phyloP scores from a whole-genome alignment of 2,888 invertebrate genomes.

The Cryptocephalus moraei region DNA sequence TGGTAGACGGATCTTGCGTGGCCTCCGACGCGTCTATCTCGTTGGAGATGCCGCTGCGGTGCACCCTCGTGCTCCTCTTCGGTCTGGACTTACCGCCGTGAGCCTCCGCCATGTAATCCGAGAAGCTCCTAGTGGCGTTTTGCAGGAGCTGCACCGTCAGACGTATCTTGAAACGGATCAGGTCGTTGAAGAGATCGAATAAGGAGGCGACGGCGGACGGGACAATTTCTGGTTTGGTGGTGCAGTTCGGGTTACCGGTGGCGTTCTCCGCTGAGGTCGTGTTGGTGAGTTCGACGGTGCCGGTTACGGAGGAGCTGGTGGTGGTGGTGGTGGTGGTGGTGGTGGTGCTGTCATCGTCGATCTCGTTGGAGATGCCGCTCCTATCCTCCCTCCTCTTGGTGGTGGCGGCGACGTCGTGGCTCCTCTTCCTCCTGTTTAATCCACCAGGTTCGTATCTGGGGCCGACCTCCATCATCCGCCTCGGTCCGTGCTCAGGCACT shows the following conservation, averaged over 20 bases:
- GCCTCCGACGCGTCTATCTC: too few species aligned
- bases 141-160: conserved; percentile 58
- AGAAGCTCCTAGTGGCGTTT: conserved; percentile 56
- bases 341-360: conserved; percentile 2
- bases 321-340: neutral
- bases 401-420: neutral
- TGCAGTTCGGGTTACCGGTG: neutral
- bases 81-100: conserved; percentile 40
- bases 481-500: conserved; percentile 57
- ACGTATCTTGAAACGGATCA: conserved; percentile 58
- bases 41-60: neutral
- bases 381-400: neutral
- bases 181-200: conserved; percentile 49
- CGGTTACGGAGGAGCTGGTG: neutral
- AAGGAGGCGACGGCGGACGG: conserved; percentile 35
- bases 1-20: too few species aligned
- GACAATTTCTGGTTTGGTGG: conserved; percentile 9
- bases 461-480: conserved; percentile 27
- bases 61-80: conserved; percentile 34
- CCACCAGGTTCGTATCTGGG: neutral
- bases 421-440: neutral
- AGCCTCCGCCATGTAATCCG: conserved; percentile 29
- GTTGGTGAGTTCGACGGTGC: conserved; percentile 3
- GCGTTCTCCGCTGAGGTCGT: neutral
- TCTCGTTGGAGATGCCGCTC: conserved; percentile 8